A percentile compares a stretch with the other conserved stretches of the same genome.
Evolutionary conservation across 2,888 invertebrate species (phyloP).

Genomic region (Cacoxenus indagator): DNA sequence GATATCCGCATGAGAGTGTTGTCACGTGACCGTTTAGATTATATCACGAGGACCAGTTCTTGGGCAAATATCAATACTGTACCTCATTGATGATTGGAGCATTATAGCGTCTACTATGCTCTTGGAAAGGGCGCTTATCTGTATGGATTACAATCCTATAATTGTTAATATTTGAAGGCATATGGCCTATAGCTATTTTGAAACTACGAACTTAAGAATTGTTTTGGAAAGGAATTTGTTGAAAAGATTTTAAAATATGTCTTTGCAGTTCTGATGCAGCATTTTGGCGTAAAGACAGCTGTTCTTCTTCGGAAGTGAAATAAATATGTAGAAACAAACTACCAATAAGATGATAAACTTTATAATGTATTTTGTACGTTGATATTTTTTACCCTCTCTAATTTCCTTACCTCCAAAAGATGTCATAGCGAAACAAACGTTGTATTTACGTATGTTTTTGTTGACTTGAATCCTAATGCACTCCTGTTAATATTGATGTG

Average conservation of each 20-base stretch:
- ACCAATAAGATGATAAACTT: neutral
- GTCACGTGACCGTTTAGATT: too few species aligned
- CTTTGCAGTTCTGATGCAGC: too few species aligned
- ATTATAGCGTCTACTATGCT: neutral
- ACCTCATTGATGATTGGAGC: neutral
- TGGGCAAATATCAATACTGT: neutral
- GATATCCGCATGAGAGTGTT: too few species aligned
- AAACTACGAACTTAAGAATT: neutral
- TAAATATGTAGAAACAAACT: conserved; percentile 7
- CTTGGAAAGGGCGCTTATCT: neutral
- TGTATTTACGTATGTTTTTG: neutral
- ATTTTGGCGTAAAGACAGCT: too few species aligned
- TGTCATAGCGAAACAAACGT: neutral
- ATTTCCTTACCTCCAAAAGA: too few species aligned
- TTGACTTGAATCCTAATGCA: neutral
- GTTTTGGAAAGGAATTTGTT: neutral
- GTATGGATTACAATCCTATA: neutral
- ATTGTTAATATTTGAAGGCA: neutral
- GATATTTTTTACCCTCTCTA: neutral
- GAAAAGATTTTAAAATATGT: neutral
- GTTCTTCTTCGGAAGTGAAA: neutral
- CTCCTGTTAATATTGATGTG: neutral
- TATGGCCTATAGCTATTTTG: neutral
- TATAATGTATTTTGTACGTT: neutral
- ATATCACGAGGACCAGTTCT: too few species aligned